Conservation (phyloP, 2,797 vertebrate species). For the Chiloscyllium punctatum region DNA sequence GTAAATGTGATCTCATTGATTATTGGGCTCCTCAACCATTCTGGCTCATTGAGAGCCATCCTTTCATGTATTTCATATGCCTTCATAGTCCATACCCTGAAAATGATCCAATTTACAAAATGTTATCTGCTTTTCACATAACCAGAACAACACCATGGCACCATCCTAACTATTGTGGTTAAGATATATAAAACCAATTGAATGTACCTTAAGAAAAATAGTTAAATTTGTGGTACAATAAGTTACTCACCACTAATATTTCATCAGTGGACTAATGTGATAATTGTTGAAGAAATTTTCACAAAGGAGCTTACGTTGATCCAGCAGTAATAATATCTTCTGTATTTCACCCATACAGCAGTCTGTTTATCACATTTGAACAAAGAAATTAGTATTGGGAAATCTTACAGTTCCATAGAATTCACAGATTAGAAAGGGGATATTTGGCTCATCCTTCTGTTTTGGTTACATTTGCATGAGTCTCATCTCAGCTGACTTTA, state of each 20-base stretch:
- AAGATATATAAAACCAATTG: neutral
- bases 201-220: neutral
- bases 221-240: neutral
- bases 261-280: neutral
- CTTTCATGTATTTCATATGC: neutral
- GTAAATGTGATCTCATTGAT: neutral
- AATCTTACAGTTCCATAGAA: neutral
- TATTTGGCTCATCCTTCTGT: neutral
- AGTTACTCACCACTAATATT: constrained; percentile 18
- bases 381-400: neutral
- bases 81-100: neutral
- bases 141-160: too few species aligned
- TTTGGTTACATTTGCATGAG: neutral
- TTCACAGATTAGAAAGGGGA: neutral
- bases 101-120: neutral
- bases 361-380: neutral
- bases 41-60: too few species aligned
- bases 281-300: neutral
- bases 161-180: neutral
- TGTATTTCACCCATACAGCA: constrained; percentile 25
- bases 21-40: neutral
- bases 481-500: neutral
- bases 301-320: neutral
- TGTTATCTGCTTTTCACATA: neutral
- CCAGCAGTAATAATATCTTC: neutral